A percentile compares a stretch with the other conserved stretches of the same genome.
phyloP scores from a whole-genome alignment of 2,888 invertebrate genomes.

The Isotomurus palustris region DNA sequence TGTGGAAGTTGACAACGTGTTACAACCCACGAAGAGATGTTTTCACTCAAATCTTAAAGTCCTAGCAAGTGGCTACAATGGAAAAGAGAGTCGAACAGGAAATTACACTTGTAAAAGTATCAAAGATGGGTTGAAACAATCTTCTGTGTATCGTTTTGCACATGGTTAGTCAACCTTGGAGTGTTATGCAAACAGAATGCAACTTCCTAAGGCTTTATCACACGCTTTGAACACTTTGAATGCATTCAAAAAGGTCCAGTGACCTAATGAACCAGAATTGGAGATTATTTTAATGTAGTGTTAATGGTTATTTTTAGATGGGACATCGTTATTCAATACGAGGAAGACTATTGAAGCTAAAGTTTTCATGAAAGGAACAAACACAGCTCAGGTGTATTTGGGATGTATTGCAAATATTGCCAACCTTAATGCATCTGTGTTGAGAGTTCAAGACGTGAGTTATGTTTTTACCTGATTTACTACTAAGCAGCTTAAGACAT shows the following conservation, averaged over 20 bases:
- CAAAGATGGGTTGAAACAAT: constrained; percentile 19
- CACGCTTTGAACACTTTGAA: neutral
- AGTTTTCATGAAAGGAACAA: constrained; percentile 24
- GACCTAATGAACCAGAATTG: too few relatives aligned
- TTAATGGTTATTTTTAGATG: constrained; percentile 23
- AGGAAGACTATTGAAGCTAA: constrained; percentile 31
- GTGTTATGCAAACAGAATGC: too few relatives aligned
- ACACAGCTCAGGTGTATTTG: constrained; percentile 27
- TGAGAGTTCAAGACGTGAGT: constrained; percentile 30
- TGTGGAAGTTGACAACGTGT: constrained; percentile 28
- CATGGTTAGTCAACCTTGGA: constrained; percentile 27
- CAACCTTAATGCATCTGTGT: constrained; percentile 30
- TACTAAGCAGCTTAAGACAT: neutral
- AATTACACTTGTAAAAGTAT: constrained; percentile 37
- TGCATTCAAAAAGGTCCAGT: neutral
- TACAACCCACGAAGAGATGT: constrained; percentile 28
- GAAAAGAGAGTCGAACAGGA: constrained; percentile 31
- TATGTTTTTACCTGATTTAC: neutral
- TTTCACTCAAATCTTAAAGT: constrained; percentile 32
- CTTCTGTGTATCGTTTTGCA: constrained; percentile 33
- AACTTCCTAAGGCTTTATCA: too few relatives aligned
- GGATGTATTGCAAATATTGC: constrained; percentile 35
- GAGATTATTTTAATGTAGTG: too few relatives aligned
- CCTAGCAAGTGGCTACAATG: constrained; percentile 33
- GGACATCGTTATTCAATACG: constrained; percentile 31